Conservation (phyloP, 2,113 vertebrate species). For the Hippocampus zosterae region DNA sequence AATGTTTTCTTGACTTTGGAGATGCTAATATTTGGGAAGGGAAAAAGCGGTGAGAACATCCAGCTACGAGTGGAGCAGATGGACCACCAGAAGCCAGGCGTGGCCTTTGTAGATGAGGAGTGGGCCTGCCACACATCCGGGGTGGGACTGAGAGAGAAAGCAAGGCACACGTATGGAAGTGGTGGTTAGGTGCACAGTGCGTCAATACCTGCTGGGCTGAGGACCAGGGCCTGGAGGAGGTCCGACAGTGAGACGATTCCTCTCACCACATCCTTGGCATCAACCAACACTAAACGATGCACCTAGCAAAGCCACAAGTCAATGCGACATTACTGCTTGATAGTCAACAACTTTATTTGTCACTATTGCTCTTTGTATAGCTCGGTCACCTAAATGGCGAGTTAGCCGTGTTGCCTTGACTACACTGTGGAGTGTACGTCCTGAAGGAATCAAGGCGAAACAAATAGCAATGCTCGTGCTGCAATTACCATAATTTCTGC, state of each 20-base stretch:
- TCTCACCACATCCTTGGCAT: conserved; percentile 77
- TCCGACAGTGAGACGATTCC: conserved; percentile 95
- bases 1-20: conserved; percentile 1
- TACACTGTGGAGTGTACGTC: no score
- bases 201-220: conserved; percentile 93
- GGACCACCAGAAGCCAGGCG: conserved; percentile 16
- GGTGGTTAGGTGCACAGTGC: conserved; percentile 81
- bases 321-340: background rate
- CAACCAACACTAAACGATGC: conserved; percentile 92
- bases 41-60: background rate
- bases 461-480: no score
- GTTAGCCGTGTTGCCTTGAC: no score
- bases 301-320: conserved; percentile 62
- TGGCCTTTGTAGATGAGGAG: conserved; percentile 17
- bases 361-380: background rate
- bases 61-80: background rate
- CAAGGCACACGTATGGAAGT: conserved; percentile 10
- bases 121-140: background rate
- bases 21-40: background rate
- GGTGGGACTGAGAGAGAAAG: conserved; percentile 12
- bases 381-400: background rate
- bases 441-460: no score
- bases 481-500: no score
- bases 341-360: background rate
- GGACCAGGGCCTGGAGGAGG: conserved; percentile 92